phyloP scores from a whole-genome alignment of 2,797 vertebrate species.

The Graptemys geographica region DNA sequence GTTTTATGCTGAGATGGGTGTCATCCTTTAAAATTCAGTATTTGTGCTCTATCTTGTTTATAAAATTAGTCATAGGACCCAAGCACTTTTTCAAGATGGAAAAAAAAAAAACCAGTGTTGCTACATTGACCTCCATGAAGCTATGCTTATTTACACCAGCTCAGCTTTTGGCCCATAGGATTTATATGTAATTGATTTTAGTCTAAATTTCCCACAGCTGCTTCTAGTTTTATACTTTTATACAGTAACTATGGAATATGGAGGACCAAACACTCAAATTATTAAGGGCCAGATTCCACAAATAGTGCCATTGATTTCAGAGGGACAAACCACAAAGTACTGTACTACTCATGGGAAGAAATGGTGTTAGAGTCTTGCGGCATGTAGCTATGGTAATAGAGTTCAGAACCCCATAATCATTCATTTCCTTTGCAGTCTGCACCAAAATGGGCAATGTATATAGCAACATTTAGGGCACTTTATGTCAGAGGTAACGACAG shows the following conservation, averaged over 20 bases:
- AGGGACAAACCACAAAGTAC: background rate
- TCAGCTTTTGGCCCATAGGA: background rate
- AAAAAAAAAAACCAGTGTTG: background rate
- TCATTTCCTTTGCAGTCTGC: too few species aligned
- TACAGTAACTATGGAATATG: background rate
- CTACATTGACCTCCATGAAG: background rate
- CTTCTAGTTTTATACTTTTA: background rate
- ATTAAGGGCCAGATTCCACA: background rate
- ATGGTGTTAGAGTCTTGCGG: too few species aligned
- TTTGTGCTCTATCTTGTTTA: background rate
- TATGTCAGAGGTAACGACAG: background rate
- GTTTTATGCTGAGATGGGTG: background rate
- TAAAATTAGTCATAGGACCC: background rate
- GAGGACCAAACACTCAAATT: background rate
- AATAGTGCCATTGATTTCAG: background rate
- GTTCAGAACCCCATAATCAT: too few species aligned
- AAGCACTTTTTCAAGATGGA: background rate
- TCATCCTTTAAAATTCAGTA: background rate
- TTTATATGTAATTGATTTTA: background rate
- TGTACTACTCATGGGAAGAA: too few species aligned
- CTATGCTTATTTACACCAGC: background rate
- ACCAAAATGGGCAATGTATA: too few species aligned
- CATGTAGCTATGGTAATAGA: too few species aligned
- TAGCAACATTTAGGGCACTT: rapidly evolving
- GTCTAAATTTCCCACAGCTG: background rate